A percentile compares a stretch with the other conserved stretches of the same genome.
These are phyloP conservation scores for Helicoverpa zea DNA, from an alignment of 1,140 invertebrate species.

Conservation along the genomic window DNA sequence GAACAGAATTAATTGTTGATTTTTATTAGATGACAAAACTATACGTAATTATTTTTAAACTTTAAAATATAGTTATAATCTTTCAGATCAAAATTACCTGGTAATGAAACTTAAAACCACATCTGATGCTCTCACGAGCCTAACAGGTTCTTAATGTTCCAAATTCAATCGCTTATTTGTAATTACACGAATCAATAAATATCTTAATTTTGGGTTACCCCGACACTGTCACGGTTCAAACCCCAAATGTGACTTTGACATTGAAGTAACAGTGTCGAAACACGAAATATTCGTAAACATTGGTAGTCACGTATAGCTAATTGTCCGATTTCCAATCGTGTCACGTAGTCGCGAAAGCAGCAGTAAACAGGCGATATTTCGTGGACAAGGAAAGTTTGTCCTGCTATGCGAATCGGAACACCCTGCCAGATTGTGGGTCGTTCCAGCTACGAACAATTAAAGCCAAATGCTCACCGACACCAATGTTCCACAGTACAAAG, in stretches of 20 bases:
- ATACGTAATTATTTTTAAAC: no score
- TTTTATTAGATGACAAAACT: background rate
- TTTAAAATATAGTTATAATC: no score
- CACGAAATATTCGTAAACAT: conserved; percentile 40
- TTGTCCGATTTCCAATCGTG: conserved; percentile 55
- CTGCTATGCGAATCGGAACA: conserved; percentile 34
- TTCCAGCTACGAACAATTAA: conserved; percentile 56
- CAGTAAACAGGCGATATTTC: conserved; percentile 55
- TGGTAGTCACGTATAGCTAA: conserved; percentile 52
- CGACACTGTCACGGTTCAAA: background rate
- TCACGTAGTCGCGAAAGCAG: conserved; percentile 49
- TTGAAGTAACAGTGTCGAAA: conserved; percentile 31
- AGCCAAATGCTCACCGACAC: conserved; percentile 55
- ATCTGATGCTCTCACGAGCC: no score
- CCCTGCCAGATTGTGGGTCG: conserved; percentile 53
- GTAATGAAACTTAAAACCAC: background rate
- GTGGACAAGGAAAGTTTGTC: conserved; percentile 56
- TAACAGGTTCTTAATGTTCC: no score
- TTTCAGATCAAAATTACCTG: no score
- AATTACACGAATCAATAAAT: background rate
- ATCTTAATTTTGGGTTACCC: background rate
- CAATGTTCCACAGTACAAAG: conserved; percentile 53
- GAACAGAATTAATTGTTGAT: background rate
- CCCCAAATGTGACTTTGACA: conserved; percentile 38
- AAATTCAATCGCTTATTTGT: background rate